Conservation (phyloP, 1,140 invertebrate species). For the Epicauta chinensis region DNA sequence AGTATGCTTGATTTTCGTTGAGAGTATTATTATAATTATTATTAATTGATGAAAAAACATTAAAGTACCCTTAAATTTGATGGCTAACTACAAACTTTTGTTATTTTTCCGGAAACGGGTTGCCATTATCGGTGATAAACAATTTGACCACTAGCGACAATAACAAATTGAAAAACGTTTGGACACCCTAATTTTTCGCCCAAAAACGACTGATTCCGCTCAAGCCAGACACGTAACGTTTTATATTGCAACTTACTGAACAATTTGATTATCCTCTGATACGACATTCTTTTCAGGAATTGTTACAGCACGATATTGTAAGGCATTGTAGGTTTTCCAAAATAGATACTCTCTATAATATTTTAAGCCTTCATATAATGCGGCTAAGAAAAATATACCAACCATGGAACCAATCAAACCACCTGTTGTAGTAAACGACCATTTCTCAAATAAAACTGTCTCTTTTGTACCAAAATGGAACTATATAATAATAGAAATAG, state of each 20-base stretch:
- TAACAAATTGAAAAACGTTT: too few species aligned
- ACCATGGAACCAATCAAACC: conserved; percentile 78
- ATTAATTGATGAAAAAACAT: too few species aligned
- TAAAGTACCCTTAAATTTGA: too few species aligned
- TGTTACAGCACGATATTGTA: conserved; percentile 63
- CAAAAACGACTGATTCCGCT: too few species aligned
- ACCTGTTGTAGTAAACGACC: conserved; percentile 65
- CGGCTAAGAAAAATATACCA: conserved; percentile 76
- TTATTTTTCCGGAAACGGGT: too few species aligned
- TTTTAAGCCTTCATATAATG: conserved; percentile 87
- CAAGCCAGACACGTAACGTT: too few species aligned
- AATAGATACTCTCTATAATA: conserved; percentile 80
- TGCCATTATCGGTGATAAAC: too few species aligned
- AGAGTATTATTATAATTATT: too few species aligned
- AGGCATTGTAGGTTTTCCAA: conserved; percentile 71
- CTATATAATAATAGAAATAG: conserved; percentile 33
- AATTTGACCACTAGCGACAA: too few species aligned
- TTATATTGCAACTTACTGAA: conserved; percentile 69
- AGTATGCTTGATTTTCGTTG: too few species aligned
- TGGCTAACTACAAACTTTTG: too few species aligned
- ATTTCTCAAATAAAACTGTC: conserved; percentile 70
- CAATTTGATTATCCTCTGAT: conserved; percentile 59
- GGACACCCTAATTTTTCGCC: too few species aligned
- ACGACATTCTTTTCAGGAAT: conserved; percentile 63
- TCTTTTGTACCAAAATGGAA: conserved; percentile 74